A percentile compares a stretch with the other conserved stretches of the same genome.
Conservation (phyloP, 2,113 vertebrate species). For the Penelope pileata region DNA sequence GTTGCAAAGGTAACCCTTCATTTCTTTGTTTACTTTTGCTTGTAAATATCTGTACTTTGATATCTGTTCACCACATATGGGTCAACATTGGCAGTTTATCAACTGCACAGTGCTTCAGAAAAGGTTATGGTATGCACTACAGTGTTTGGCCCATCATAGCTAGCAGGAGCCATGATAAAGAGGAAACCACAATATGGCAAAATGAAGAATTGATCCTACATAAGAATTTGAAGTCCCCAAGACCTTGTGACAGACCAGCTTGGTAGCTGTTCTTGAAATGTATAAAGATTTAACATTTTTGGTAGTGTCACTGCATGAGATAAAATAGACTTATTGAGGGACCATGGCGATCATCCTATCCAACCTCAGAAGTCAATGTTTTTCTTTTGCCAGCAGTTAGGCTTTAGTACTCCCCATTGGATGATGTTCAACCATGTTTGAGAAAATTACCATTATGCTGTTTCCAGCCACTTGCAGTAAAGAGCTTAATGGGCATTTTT, state of each 20-base stretch:
- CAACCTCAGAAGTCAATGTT: neutral
- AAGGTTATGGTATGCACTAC: neutral
- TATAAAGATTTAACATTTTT: neutral
- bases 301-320: neutral
- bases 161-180: neutral
- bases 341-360: neutral
- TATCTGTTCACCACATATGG: neutral
- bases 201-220: neutral
- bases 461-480: neutral
- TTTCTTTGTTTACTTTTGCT: neutral
- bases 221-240: neutral
- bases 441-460: neutral
- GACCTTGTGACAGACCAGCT: neutral
- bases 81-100: neutral
- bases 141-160: neutral
- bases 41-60: neutral
- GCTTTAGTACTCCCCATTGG: neutral
- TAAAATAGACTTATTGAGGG: neutral
- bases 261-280: neutral
- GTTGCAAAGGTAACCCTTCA: neutral
- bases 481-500: neutral
- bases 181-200: neutral
- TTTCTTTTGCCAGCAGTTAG: neutral
- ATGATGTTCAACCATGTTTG: neutral
- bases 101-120: neutral